Evolutionary conservation across 1,140 invertebrate species (phyloP).

Genomic region (Brachionus rotundiformis): DNA sequence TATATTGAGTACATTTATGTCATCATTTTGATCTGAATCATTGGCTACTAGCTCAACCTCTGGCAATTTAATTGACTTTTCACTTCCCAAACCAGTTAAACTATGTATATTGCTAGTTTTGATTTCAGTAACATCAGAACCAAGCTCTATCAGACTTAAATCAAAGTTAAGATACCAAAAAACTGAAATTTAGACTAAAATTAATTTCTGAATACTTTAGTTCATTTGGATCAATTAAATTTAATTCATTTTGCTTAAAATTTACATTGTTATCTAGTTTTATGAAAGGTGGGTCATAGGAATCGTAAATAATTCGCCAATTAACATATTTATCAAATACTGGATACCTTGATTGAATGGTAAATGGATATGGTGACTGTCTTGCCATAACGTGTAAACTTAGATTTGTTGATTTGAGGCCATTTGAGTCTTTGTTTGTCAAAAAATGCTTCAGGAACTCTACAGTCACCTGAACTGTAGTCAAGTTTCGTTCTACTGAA

Average conservation of each 20-base stretch:
- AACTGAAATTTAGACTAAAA: no score
- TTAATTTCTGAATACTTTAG: not conserved
- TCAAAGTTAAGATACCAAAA: no score
- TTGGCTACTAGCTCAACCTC: not conserved
- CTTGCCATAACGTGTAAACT: conserved; percentile 60
- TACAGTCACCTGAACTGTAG: conserved; percentile 58
- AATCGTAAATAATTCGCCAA: conserved; percentile 62
- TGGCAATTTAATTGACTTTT: not conserved
- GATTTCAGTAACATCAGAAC: conserved; percentile 2
- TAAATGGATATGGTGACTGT: conserved; percentile 64
- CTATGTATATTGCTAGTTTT: conserved; percentile 6
- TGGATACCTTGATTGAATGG: conserved; percentile 62
- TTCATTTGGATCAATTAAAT: conserved; percentile 19
- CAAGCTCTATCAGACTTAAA: conserved; percentile 6
- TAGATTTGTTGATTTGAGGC: conserved; percentile 55
- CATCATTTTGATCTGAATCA: not conserved
- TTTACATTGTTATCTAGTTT: conserved; percentile 4
- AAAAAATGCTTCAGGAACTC: conserved; percentile 58
- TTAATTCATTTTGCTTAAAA: not conserved
- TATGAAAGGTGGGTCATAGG: conserved; percentile 23
- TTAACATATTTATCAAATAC: conserved; percentile 66
- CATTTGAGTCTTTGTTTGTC: conserved; percentile 53
- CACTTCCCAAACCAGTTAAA: not conserved
- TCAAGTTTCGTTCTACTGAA: conserved; percentile 61
- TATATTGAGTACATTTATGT: not conserved